Evolutionary conservation across 2,113 vertebrate species (phyloP).

Genomic region (Cyanoramphus novaezelandiae): DNA sequence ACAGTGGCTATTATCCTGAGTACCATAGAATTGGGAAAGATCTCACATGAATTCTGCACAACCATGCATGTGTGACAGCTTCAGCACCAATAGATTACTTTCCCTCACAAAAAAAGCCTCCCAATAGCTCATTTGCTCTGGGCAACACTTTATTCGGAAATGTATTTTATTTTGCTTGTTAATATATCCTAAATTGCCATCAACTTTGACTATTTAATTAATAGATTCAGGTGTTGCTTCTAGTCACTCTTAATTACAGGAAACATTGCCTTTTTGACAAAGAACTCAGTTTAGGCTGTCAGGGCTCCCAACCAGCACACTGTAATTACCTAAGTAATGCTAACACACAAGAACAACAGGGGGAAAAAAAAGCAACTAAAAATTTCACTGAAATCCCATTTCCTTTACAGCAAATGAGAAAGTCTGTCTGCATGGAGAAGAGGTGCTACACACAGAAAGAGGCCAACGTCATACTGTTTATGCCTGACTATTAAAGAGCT

Average conservation of each 20-base stretch:
- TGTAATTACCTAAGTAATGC: conserved; percentile 35
- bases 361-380: neutral
- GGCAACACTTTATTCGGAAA: neutral
- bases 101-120: neutral
- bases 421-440: neutral
- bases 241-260: conserved; percentile 35
- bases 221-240: conserved; percentile 49
- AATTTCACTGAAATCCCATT: neutral
- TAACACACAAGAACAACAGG: neutral
- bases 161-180: conserved; percentile 6
- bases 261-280: conserved; percentile 17
- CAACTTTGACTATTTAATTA: conserved; percentile 48
- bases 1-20: conserved; percentile 17
- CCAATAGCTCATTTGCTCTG: neutral
- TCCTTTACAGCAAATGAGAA: neutral
- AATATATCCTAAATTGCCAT: conserved; percentile 11
- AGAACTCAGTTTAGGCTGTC: conserved; percentile 36
- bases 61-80: neutral
- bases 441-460: neutral
- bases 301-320: neutral
- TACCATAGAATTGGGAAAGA: neutral
- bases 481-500: neutral
- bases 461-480: neutral
- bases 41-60: conserved; percentile 10
- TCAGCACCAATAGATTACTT: neutral